Conservation (phyloP, 2,113 vertebrate species). For the Chinchilla lanigera region DNA sequence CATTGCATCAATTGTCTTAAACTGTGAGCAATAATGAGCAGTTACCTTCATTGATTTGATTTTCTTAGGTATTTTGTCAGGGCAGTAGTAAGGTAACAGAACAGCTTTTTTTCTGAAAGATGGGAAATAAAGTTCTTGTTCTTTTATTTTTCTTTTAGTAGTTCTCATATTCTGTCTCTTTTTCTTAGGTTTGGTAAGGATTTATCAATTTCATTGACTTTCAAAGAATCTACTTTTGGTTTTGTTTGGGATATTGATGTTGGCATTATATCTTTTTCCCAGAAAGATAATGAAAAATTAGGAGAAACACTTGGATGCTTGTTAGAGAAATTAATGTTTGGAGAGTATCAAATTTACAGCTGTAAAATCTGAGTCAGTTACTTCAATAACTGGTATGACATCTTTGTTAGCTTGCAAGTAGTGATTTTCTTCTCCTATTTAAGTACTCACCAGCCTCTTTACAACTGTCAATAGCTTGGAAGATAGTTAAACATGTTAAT, state of each 20-base stretch:
- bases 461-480: conserved; percentile 42
- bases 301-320: background rate
- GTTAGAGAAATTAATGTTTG: conserved; percentile 41
- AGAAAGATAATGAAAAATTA: background rate
- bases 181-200: background rate
- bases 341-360: conserved; percentile 36
- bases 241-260: background rate
- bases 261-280: background rate
- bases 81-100: background rate
- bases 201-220: background rate
- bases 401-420: conserved; percentile 20
- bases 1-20: background rate
- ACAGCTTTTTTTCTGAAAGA: background rate
- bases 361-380: conserved; percentile 13
- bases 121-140: background rate
- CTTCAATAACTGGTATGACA: background rate
- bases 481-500: conserved; percentile 26
- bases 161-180: background rate
- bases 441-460: conserved; percentile 2
- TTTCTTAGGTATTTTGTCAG: background rate
- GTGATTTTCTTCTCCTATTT: background rate
- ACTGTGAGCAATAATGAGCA: background rate
- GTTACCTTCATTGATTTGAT: background rate
- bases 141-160: background rate
- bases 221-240: background rate